These are phyloP conservation scores for Paracentrotus lividus DNA, from an alignment of 53 echinoderm and acorn worm species.

Conservation along the genomic window DNA sequence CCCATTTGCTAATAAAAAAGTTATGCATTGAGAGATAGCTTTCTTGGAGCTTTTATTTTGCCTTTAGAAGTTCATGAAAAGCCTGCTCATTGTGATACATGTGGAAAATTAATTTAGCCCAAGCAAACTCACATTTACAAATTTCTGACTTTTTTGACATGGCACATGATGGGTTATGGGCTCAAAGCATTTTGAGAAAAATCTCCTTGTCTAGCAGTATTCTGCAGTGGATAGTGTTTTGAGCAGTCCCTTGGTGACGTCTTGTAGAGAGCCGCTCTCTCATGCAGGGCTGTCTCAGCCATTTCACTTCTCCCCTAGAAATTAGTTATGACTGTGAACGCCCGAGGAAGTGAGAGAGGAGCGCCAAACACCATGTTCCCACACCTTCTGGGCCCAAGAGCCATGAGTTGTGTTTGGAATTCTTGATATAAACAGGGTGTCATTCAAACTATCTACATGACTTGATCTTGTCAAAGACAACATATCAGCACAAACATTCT, in stretches of 20 bases:
- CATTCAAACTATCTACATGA: background rate
- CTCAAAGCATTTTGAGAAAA: too few species aligned
- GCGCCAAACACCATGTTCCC: slow-evolving; percentile 54
- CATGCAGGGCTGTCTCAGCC: slow-evolving; percentile 49
- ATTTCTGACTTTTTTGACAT: too few species aligned
- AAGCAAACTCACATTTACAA: too few species aligned
- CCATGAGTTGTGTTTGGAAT: slow-evolving; percentile 27
- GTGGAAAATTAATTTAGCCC: too few species aligned
- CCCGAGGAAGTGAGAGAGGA: slow-evolving; percentile 45
- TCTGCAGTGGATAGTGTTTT: background rate
- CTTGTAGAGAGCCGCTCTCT: background rate
- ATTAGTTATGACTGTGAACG: slow-evolving; percentile 46
- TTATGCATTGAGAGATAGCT: too few species aligned
- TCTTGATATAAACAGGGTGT: background rate
- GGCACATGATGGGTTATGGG: too few species aligned
- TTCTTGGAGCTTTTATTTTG: too few species aligned
- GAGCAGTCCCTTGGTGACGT: background rate
- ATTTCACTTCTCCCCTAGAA: background rate
- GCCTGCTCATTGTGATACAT: too few species aligned
- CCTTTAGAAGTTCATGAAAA: too few species aligned
- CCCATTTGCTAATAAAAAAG: too few species aligned
- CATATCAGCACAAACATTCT: background rate
- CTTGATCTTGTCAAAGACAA: slow-evolving; percentile 22
- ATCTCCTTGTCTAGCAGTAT: background rate
- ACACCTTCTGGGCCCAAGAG: slow-evolving; percentile 56